Evolutionary conservation across 2,113 vertebrate genomes (phyloP).

Genomic region (Reinhardtius hippoglossoides): DNA sequence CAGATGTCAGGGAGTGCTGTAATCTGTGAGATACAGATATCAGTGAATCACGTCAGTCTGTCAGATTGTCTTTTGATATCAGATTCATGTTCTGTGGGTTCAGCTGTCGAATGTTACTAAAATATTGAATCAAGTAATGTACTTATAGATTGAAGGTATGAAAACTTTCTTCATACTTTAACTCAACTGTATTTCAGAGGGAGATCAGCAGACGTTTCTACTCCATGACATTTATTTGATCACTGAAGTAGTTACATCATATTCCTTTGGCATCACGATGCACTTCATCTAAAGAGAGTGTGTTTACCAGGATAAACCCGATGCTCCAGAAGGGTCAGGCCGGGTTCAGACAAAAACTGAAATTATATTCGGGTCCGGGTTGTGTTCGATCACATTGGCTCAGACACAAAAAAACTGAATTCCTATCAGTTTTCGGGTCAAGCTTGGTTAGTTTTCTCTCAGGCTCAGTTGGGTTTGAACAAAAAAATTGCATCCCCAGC

Average conservation of each 20-base stretch:
- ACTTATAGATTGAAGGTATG: neutral
- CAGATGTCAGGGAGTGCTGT: slow-evolving; percentile 39
- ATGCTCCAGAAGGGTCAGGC: too few relatives aligned
- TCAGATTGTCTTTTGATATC: slow-evolving; percentile 25
- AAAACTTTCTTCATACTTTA: neutral
- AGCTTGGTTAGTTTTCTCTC: too few relatives aligned
- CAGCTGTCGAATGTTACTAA: neutral
- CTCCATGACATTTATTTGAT: neutral
- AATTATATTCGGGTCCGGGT: too few relatives aligned
- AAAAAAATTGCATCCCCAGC: too few relatives aligned
- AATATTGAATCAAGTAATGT: neutral
- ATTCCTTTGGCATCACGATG: neutral
- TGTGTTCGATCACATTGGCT: too few relatives aligned
- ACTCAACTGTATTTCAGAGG: neutral
- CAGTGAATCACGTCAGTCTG: slow-evolving; percentile 41
- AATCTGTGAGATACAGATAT: slow-evolving; percentile 43
- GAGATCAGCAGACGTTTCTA: neutral
- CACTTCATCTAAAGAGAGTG: neutral
- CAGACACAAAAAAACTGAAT: too few relatives aligned
- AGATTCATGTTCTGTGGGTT: slow-evolving; percentile 1
- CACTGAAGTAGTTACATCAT: too few relatives aligned
- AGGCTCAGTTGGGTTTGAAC: too few relatives aligned
- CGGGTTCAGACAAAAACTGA: too few relatives aligned
- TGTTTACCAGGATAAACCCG: too few relatives aligned
- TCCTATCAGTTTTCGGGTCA: too few relatives aligned